Conservation (phyloP, 2,888 invertebrate genomes). For the Drosophila rellima region DNA sequence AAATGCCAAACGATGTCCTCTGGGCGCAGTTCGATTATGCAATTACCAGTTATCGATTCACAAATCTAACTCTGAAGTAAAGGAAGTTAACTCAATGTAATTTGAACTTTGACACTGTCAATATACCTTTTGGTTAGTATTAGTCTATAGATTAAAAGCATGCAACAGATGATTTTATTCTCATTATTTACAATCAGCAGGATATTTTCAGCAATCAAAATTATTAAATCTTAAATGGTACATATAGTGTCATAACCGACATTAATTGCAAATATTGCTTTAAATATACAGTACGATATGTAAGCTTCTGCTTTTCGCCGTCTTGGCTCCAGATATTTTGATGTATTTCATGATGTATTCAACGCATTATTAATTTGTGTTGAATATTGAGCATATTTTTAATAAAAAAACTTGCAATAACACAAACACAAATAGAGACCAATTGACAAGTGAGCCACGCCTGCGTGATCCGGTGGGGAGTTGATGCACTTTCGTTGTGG, state of each 20-base stretch:
- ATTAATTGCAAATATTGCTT: background rate
- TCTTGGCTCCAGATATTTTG: too few relatives aligned
- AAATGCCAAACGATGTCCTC: conserved; percentile 40
- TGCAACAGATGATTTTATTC: background rate
- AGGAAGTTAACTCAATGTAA: background rate
- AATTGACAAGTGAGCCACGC: conserved; percentile 29
- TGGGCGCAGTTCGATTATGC: conserved; percentile 31
- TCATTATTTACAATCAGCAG: background rate
- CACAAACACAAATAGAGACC: conserved; percentile 6
- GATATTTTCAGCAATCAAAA: background rate
- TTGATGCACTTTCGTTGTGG: conserved; percentile 32
- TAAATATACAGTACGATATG: background rate
- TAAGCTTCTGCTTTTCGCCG: too few relatives aligned
- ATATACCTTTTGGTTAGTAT: background rate
- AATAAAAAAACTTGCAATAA: background rate
- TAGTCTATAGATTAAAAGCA: background rate
- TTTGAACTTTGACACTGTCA: background rate
- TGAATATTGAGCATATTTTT: background rate
- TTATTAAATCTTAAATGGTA: background rate
- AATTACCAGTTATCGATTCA: conserved; percentile 17
- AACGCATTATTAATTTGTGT: background rate
- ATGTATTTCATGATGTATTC: background rate
- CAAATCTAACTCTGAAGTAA: background rate
- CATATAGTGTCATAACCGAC: too few relatives aligned
- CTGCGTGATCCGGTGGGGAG: conserved; percentile 17